Conservation (phyloP, 2,113 vertebrate species). For the Phalacrocorax brasilianus region DNA sequence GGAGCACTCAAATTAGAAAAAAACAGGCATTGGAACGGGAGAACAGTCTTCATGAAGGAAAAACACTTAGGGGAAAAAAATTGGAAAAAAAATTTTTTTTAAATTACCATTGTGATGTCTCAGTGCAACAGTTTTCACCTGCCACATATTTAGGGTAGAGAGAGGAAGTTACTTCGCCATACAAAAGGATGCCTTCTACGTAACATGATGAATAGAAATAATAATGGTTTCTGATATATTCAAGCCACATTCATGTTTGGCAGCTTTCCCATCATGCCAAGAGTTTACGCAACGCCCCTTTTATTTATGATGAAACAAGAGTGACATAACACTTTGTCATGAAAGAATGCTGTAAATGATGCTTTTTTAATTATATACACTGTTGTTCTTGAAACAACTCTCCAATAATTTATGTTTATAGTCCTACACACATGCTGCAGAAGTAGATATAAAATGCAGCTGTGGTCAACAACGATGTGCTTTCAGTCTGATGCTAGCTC, state of each 20-base stretch:
- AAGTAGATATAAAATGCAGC: conserved; percentile 35
- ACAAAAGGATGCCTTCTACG: conserved; percentile 32
- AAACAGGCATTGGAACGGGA: not conserved
- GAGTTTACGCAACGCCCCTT: conserved; percentile 56
- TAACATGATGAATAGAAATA: conserved; percentile 30
- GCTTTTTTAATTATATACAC: conserved; percentile 63
- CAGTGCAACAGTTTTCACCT: not conserved
- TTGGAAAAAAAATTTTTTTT: accelerated
- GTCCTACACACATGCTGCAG: not conserved
- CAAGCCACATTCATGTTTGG: conserved; percentile 57
- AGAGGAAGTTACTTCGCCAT: not conserved
- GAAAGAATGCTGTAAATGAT: conserved; percentile 62
- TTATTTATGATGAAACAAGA: conserved; percentile 77
- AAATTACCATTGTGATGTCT: not conserved
- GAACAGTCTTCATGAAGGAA: not conserved
- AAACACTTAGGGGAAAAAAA: not conserved
- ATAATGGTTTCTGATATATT: conserved; percentile 59
- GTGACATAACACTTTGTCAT: conserved; percentile 67
- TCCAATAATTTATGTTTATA: conserved; percentile 57
- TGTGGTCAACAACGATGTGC: not conserved
- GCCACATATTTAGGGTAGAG: not conserved
- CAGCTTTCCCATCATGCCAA: conserved; percentile 62
- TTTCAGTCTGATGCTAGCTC: not conserved
- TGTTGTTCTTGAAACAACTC: conserved; percentile 52
- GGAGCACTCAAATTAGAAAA: not conserved